Conservation (phyloP, 2,797 vertebrate species). For the Heteromormyrus szaboi region DNA sequence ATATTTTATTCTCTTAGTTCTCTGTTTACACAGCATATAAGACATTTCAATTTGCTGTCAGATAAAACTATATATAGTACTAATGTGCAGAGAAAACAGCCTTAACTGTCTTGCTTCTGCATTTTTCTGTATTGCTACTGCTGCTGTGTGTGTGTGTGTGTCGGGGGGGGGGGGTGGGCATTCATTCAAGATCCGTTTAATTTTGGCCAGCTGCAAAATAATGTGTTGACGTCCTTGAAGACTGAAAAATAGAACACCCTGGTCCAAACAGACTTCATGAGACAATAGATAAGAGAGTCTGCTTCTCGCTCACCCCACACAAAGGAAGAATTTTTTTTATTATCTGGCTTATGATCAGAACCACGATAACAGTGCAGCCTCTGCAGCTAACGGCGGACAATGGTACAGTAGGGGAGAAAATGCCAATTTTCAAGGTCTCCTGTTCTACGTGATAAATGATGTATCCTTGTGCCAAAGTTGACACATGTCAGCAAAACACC, state of each 20-base stretch:
- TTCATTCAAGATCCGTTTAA: not conserved
- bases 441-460: not conserved
- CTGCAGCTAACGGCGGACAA: not conserved
- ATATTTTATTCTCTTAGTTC: not conserved
- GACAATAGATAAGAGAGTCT: not conserved
- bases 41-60: not conserved
- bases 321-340: not conserved
- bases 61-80: not conserved
- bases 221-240: not conserved
- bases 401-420: not conserved
- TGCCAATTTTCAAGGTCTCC: not conserved
- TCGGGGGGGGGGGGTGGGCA: not conserved
- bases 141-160: not conserved
- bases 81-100: not conserved
- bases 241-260: not conserved
- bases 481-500: not conserved
- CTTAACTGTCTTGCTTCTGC: not conserved
- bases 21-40: not conserved
- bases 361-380: not conserved
- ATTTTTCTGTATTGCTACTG: not conserved
- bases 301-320: not conserved
- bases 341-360: not conserved
- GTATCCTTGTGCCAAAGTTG: not conserved
- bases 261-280: not conserved
- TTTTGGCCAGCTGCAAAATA: not conserved